Conservation (phyloP, 2,797 vertebrate genomes). For the Chaenodraco wilsoni region DNA sequence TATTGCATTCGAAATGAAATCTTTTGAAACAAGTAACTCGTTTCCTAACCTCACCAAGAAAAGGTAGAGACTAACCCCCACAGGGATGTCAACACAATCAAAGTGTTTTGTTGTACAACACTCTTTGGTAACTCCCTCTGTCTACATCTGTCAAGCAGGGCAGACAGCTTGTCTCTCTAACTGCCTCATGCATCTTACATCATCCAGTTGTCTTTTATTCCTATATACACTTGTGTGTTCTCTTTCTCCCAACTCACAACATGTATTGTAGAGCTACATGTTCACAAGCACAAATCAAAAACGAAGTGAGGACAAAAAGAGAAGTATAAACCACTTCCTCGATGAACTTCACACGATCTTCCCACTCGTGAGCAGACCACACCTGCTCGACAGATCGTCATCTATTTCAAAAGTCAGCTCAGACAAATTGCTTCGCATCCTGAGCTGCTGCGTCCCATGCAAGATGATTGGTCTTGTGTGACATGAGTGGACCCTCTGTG, state of each 20-base stretch:
- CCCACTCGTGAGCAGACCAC: slow-evolving; percentile 35
- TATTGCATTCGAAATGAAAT: too few relatives aligned
- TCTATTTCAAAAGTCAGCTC: slow-evolving; percentile 54
- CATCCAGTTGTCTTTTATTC: background rate
- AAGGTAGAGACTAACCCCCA: background rate
- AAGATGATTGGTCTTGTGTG: slow-evolving; percentile 23
- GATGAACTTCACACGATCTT: slow-evolving; percentile 20
- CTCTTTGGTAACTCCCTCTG: slow-evolving; percentile 9
- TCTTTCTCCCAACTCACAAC: background rate
- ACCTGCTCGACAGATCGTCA: slow-evolving; percentile 42
- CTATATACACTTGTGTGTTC: background rate
- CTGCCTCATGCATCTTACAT: background rate
- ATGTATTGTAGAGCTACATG: background rate
- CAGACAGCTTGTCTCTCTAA: background rate
- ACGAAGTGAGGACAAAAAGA: too few relatives aligned
- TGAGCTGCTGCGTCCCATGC: slow-evolving; percentile 31
- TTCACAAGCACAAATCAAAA: background rate
- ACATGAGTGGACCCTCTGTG: slow-evolving; percentile 7
- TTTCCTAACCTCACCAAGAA: background rate
- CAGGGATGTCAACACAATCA: background rate
- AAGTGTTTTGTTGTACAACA: slow-evolving; percentile 2
- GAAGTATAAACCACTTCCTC: background rate
- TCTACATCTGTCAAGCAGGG: background rate
- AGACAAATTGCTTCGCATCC: slow-evolving; percentile 50
- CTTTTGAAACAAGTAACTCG: background rate